Percentiles rank a stretch among this genome's conserved stretches.
phyloP scores from a whole-genome alignment of 2,797 vertebrate species.

The Falco naumanni region DNA sequence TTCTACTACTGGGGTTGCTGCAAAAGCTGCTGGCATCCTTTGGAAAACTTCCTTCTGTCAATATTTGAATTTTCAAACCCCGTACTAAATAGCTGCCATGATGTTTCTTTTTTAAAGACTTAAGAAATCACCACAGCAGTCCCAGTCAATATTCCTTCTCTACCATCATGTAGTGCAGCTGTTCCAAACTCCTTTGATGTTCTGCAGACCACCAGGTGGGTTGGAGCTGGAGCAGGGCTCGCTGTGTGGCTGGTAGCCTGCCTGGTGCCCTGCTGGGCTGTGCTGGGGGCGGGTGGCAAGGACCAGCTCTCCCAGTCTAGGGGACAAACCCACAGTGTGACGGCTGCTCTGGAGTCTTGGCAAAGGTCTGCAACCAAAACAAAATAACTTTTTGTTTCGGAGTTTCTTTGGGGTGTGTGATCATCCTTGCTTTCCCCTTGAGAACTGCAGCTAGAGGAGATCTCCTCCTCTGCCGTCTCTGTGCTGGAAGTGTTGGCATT shows the following conservation, averaged over 20 bases:
- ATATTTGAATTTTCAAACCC: constrained; percentile 61
- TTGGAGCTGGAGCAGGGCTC: not conserved
- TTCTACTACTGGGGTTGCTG: constrained; percentile 29
- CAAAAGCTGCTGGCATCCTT: constrained; percentile 49
- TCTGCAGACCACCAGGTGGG: constrained; percentile 59
- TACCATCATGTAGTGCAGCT: constrained; percentile 30
- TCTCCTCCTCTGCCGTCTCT: not conserved
- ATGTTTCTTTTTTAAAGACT: constrained; percentile 49
- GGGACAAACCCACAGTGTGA: not conserved
- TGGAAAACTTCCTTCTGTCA: constrained; percentile 69
- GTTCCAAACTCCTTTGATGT: constrained; percentile 24
- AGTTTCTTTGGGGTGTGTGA: not conserved
- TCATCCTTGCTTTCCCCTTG: not conserved
- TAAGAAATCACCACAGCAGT: constrained; percentile 27
- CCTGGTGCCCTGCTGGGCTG: not conserved
- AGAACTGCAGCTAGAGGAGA: not conserved
- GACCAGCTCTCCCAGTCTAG: not conserved
- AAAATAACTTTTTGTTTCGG: not conserved
- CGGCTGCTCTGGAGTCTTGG: not conserved
- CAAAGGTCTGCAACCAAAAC: not conserved
- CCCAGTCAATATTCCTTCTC: constrained; percentile 43
- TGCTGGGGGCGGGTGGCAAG: not conserved
- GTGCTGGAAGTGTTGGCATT: not conserved
- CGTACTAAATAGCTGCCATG: constrained; percentile 35
- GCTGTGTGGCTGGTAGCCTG: not conserved